These are phyloP conservation scores for Conus canariensis DNA, from an alignment of 2,888 invertebrate genomes.

Conservation along the genomic window DNA sequence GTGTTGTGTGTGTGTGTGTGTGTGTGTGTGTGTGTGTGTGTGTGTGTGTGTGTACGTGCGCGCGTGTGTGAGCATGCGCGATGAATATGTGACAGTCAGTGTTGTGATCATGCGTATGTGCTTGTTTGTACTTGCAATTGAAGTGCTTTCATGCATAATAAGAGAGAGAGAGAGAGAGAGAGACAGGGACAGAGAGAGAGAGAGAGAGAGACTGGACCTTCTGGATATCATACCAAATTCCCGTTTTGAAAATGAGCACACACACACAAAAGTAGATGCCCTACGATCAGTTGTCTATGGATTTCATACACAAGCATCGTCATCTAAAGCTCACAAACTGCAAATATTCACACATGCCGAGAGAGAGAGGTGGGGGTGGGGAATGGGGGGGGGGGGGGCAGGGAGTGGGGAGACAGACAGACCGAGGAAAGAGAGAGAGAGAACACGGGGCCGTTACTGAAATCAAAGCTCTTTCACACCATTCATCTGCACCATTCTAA, in stretches of 20 bases:
- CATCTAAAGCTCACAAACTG: not conserved
- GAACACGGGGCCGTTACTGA: no score
- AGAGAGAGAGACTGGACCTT: not conserved
- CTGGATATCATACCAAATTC: not conserved
- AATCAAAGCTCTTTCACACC: no score
- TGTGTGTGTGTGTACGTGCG: no score
- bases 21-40: not conserved
- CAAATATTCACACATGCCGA: not conserved
- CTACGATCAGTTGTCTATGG: not conserved
- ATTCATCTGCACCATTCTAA: no score
- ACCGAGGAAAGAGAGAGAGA: no score
- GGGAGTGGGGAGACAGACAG: no score
- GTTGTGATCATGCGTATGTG: no score
- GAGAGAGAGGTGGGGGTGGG: no score
- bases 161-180: not conserved
- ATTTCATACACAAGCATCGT: not conserved
- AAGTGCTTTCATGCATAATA: not conserved
- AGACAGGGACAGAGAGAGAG: not conserved
- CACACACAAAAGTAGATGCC: not conserved
- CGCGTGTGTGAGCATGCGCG: no score
- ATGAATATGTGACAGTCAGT: no score
- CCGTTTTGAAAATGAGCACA: no score
- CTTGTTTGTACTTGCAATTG: not conserved
- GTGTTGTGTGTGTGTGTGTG: conserved; percentile 6
- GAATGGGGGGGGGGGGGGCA: no score